A percentile compares a stretch with the other conserved stretches of the same genome.
Evolutionary conservation across 1,140 invertebrate species (phyloP).

Genomic region (Glomeris maerens): DNA sequence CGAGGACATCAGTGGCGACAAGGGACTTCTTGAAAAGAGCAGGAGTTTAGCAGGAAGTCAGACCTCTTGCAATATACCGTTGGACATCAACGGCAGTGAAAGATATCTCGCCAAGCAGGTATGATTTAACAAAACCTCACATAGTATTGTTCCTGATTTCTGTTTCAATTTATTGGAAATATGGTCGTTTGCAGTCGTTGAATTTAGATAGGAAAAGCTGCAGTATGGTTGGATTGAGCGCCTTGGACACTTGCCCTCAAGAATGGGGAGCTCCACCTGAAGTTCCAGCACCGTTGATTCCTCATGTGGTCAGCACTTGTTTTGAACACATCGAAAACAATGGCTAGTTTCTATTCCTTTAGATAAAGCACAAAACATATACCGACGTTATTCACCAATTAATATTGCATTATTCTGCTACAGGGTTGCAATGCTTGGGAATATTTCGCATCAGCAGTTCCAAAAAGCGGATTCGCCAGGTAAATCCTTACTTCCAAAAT

Average conservation of each 20-base stretch:
- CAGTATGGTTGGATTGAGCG: constrained; percentile 26
- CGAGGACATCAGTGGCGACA: constrained; percentile 2
- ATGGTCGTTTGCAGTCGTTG: constrained; percentile 50
- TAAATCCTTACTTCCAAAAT: no score
- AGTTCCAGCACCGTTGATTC: constrained; percentile 30
- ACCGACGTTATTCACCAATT: background rate
- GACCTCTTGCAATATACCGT: background rate
- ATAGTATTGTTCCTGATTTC: no score
- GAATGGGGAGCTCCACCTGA: constrained; percentile 23
- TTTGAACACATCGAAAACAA: constrained; percentile 61
- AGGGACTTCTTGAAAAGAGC: background rate
- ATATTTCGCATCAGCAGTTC: constrained; percentile 80
- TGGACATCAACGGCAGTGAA: background rate
- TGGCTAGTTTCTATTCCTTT: constrained; percentile 34
- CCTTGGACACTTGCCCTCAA: constrained; percentile 9
- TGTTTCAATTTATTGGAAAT: no score
- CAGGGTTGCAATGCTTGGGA: constrained; percentile 56
- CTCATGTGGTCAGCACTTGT: constrained; percentile 57
- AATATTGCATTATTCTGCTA: background rate
- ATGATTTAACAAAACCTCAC: no score
- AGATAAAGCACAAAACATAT: constrained; percentile 7
- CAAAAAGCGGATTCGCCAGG: constrained; percentile 79
- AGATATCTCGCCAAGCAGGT: background rate
- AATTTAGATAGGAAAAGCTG: constrained; percentile 41
- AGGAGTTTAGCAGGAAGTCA: constrained; percentile 1